A percentile compares a stretch with the other conserved stretches of the same genome.
phyloP scores from a whole-genome alignment of 2,888 invertebrate genomes.

The Hololepta plana region DNA sequence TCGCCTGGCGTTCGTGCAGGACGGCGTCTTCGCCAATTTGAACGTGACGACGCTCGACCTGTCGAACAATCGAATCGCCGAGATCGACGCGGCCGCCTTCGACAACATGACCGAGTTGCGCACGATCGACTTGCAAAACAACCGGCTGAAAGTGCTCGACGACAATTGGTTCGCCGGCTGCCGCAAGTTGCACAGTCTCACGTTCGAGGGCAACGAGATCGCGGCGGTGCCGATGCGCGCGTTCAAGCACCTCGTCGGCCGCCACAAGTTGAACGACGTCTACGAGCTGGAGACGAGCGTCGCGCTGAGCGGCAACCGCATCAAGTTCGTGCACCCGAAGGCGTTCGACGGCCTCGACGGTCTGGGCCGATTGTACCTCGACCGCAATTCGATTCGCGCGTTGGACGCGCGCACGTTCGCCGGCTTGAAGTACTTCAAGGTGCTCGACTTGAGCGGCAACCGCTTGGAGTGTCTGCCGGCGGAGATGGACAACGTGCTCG shows the following conservation, averaged over 20 bases:
- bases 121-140: constrained; percentile 9
- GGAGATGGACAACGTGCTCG: too few species aligned
- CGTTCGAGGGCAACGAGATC: constrained; percentile 7
- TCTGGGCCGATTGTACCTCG: constrained; percentile 1
- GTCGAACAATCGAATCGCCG: constrained; percentile 31
- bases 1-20: background rate
- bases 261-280: background rate
- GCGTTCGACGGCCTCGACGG: constrained; percentile 1
- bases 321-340: background rate
- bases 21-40: constrained; percentile 11
- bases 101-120: constrained; percentile 31
- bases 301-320: constrained; percentile 1
- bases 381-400: constrained; percentile 3
- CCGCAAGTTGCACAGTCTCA: constrained; percentile 6
- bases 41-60: constrained; percentile 34
- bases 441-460: too few species aligned
- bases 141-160: constrained; percentile 1
- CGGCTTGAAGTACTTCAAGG: too few species aligned
- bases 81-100: constrained; percentile 31
- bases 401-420: constrained; percentile 1
- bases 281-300: background rate
- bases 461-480: too few species aligned
- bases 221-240: constrained; percentile 3
- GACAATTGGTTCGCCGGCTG: constrained; percentile 2
- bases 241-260: constrained; percentile 1